Percentiles rank a stretch among this genome's conserved stretches.
Evolutionary conservation across 2,797 vertebrate genomes (phyloP).

Genomic region (Pteropus rufus): DNA sequence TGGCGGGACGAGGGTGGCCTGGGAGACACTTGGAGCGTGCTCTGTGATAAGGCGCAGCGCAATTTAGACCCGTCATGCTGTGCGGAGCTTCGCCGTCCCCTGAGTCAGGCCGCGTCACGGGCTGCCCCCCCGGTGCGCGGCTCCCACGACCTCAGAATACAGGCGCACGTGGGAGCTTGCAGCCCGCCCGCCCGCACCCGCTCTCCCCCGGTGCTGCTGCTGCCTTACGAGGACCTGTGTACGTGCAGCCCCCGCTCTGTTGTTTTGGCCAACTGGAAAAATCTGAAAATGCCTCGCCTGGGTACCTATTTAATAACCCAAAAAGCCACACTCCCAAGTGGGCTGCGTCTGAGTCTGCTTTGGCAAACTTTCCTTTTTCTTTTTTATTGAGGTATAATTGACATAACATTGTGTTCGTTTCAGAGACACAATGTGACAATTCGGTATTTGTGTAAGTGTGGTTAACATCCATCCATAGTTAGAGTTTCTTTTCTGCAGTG

Average conservation of each 20-base stretch:
- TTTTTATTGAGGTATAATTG: too few relatives aligned
- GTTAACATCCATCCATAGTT: too few relatives aligned
- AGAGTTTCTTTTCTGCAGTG: background rate
- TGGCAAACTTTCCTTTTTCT: background rate
- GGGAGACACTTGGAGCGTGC: background rate
- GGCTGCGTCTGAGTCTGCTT: background rate
- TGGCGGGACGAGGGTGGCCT: background rate
- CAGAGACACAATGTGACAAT: too few relatives aligned
- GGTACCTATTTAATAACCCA: too few relatives aligned
- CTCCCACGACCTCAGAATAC: background rate
- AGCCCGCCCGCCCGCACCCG: too few relatives aligned
- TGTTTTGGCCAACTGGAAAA: background rate
- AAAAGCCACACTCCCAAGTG: background rate
- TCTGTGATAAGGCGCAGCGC: background rate
- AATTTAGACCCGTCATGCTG: background rate
- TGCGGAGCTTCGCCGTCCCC: background rate
- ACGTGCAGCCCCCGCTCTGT: background rate
- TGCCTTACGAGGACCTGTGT: rapidly evolving
- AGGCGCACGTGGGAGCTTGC: too few relatives aligned
- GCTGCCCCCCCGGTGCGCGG: background rate
- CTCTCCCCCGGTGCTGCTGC: background rate
- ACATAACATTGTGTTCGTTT: too few relatives aligned
- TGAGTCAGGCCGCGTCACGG: background rate
- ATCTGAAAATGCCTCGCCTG: background rate
- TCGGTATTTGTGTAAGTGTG: too few relatives aligned